A percentile compares a stretch with the other conserved stretches of the same genome.
These are phyloP conservation scores for Pogoniulus pusillus DNA, from an alignment of 2,797 vertebrate genomes.

Conservation along the genomic window DNA sequence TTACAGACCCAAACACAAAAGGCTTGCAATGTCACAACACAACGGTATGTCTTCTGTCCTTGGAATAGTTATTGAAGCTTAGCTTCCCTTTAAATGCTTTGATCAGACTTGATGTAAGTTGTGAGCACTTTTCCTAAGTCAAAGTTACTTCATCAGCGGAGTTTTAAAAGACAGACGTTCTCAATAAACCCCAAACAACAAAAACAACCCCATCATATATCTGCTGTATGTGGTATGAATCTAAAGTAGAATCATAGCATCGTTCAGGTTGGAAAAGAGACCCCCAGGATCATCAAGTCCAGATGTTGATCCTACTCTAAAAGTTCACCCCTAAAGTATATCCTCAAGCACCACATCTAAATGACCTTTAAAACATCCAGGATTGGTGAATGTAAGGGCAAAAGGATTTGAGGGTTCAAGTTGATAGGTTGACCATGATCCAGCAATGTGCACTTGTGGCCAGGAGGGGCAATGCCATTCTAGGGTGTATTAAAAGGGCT, in stretches of 20 bases:
- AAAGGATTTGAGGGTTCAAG: too few species aligned
- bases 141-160: not conserved
- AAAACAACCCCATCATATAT: not conserved
- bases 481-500: too few species aligned
- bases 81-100: not conserved
- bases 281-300: too few species aligned
- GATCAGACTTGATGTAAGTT: not conserved
- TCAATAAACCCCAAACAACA: not conserved
- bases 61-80: not conserved
- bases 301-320: too few species aligned
- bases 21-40: slow-evolving; percentile 68
- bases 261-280: too few species aligned
- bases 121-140: not conserved
- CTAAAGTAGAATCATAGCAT: not conserved
- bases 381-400: too few species aligned
- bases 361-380: too few species aligned
- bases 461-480: too few species aligned
- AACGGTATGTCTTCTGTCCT: slow-evolving; percentile 69
- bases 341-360: too few species aligned
- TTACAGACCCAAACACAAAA: slow-evolving; percentile 41
- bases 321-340: too few species aligned
- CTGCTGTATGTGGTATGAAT: not conserved
- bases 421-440: too few species aligned
- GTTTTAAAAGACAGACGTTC: not conserved
- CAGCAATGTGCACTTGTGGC: too few species aligned